A percentile compares a stretch with the other conserved stretches of the same genome.
These are phyloP conservation scores for Rhizomys pruinosus DNA, from an alignment of 2,113 vertebrate species.

Conservation along the genomic window DNA sequence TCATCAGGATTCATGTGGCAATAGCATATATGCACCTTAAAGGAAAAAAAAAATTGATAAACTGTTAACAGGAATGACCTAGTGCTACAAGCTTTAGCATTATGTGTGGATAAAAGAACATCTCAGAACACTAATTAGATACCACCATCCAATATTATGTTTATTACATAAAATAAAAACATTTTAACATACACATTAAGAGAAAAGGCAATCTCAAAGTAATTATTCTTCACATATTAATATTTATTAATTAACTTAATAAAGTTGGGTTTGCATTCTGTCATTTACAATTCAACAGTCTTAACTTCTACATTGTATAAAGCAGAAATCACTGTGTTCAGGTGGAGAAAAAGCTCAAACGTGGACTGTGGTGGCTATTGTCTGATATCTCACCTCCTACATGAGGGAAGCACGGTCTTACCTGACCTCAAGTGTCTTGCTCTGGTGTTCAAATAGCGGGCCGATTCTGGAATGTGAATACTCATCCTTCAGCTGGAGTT, in stretches of 20 bases:
- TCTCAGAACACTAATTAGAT: too few relatives aligned
- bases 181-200: neutral
- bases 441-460: too few relatives aligned
- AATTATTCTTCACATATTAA: constrained; percentile 3
- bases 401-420: neutral
- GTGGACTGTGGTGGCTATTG: neutral
- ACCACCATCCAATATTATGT: neutral
- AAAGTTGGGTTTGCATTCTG: neutral
- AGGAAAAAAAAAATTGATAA: too few relatives aligned
- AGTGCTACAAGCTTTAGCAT: neutral
- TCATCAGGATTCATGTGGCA: too few relatives aligned
- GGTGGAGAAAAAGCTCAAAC: neutral
- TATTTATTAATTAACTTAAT: neutral
- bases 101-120: neutral
- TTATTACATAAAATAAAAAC: neutral
- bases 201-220: neutral
- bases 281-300: neutral
- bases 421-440: too few relatives aligned
- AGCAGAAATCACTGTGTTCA: neutral
- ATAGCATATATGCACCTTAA: too few relatives aligned
- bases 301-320: neutral
- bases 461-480: too few relatives aligned
- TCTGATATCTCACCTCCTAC: neutral
- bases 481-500: neutral
- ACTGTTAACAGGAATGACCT: too few relatives aligned